Conservation (phyloP, 1,140 invertebrate genomes). For the Lerema accius region DNA sequence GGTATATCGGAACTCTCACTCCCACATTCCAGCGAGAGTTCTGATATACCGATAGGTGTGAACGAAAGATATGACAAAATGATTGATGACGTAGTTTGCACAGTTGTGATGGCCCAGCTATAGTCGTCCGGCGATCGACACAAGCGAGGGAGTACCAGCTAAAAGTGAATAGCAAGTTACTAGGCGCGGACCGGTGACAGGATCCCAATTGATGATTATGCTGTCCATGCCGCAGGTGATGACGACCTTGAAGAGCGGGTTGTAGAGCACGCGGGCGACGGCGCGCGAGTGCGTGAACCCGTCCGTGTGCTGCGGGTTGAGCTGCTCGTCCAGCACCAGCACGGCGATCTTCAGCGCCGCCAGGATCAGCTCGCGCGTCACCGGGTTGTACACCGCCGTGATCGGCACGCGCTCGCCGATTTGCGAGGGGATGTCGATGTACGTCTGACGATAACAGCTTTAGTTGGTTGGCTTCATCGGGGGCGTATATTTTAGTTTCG, state of each 20-base stretch:
- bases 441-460: too few species aligned
- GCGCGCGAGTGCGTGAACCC: conserved; percentile 86
- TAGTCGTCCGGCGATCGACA: too few species aligned
- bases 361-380: conserved; percentile 85
- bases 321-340: conserved; percentile 84
- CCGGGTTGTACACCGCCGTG: conserved; percentile 84
- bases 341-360: conserved; percentile 84
- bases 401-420: conserved; percentile 84
- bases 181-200: conserved; percentile 83
- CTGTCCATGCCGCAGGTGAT: conserved; percentile 88
- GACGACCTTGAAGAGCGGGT: conserved; percentile 86
- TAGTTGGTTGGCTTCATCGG: too few species aligned
- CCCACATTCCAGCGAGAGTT: too few species aligned
- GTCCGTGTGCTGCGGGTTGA: conserved; percentile 85
- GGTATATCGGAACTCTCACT: too few species aligned
- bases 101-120: too few species aligned
- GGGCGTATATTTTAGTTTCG: too few species aligned
- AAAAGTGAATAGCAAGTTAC: too few species aligned
- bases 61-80: too few species aligned
- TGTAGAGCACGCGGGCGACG: conserved; percentile 86
- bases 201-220: conserved; percentile 89
- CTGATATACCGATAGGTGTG: too few species aligned
- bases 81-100: too few species aligned
- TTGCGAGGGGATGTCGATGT: conserved; percentile 83
- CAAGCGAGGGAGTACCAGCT: too few species aligned